phyloP scores from a whole-genome alignment of 37 sponge, comb jelly and placozoan genomes.

The Axinella damicornis region DNA sequence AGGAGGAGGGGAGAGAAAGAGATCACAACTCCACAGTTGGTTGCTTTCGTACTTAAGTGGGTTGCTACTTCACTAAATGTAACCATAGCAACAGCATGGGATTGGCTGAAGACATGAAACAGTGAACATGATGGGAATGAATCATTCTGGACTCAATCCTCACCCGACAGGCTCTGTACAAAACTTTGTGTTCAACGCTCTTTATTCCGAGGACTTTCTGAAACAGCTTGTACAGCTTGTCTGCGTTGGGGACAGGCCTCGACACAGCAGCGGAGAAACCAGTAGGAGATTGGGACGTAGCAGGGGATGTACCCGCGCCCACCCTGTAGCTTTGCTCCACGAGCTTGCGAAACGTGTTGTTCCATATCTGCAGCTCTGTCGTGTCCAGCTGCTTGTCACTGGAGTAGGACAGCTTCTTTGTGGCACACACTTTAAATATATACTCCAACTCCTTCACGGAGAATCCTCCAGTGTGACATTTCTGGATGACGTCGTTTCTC shows the following conservation, averaged over 20 bases:
- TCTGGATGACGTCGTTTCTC: constrained; percentile 8
- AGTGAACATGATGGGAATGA: too few relatives aligned
- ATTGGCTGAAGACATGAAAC: too few relatives aligned
- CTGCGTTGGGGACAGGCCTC: constrained; percentile 1
- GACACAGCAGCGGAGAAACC: not conserved
- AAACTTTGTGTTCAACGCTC: constrained; percentile 54
- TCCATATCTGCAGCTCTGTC: constrained; percentile 14
- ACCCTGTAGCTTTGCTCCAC: constrained; percentile 24
- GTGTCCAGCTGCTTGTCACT: not conserved
- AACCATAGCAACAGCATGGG: too few relatives aligned
- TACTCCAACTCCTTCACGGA: constrained; percentile 59
- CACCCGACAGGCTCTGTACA: constrained; percentile 66
- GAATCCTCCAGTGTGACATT: constrained; percentile 37
- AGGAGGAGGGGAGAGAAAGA: too few relatives aligned
- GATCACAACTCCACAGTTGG: too few relatives aligned
- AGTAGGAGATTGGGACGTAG: not conserved
- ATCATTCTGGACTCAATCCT: too few relatives aligned
- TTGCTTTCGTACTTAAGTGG: too few relatives aligned
- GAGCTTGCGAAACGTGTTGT: constrained; percentile 47
- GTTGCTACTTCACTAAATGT: too few relatives aligned
- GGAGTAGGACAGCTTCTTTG: not conserved
- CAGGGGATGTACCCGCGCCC: not conserved
- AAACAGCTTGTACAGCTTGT: constrained; percentile 71
- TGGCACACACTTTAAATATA: constrained; percentile 43
- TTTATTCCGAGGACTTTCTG: constrained; percentile 61